A percentile compares a stretch with the other conserved stretches of the same genome.
These are phyloP conservation scores for Helarctos malayanus DNA, from an alignment of 2,797 vertebrate genomes.

Conservation along the genomic window DNA sequence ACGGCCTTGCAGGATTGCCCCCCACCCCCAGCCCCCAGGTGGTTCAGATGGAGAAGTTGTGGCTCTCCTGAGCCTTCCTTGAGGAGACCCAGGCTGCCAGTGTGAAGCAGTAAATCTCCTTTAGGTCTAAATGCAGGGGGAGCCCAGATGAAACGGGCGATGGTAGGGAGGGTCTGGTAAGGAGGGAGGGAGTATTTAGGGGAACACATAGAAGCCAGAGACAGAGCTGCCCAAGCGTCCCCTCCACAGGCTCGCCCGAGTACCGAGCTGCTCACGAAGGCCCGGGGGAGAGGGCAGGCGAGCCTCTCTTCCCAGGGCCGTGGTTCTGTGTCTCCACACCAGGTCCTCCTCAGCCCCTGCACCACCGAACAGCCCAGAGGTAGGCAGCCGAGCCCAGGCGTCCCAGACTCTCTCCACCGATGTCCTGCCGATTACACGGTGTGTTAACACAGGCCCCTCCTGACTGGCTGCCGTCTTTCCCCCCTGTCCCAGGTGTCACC, in stretches of 20 bases:
- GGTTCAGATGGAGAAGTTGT: background rate
- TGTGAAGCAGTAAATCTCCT: background rate
- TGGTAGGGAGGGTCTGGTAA: background rate
- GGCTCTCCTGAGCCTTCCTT: background rate
- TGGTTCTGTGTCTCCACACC: background rate
- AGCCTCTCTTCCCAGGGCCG: background rate
- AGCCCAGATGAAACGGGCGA: background rate
- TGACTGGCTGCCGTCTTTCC: background rate
- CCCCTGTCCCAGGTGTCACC: background rate
- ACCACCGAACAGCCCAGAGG: background rate
- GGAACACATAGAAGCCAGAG: background rate
- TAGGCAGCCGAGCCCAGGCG: background rate
- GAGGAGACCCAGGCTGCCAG: background rate
- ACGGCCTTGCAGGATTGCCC: background rate
- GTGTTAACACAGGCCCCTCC: background rate
- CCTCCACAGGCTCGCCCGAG: background rate
- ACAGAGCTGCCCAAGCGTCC: background rate
- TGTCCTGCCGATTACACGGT: background rate
- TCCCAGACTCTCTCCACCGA: background rate
- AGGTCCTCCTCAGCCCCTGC: background rate
- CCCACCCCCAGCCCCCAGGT: rapidly evolving
- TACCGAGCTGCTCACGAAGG: rapidly evolving
- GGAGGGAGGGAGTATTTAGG: background rate
- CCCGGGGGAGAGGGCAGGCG: rapidly evolving
- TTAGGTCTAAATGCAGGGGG: background rate